phyloP scores from a whole-genome alignment of 1,140 invertebrate species.

The Leptestheria dahalacensis region DNA sequence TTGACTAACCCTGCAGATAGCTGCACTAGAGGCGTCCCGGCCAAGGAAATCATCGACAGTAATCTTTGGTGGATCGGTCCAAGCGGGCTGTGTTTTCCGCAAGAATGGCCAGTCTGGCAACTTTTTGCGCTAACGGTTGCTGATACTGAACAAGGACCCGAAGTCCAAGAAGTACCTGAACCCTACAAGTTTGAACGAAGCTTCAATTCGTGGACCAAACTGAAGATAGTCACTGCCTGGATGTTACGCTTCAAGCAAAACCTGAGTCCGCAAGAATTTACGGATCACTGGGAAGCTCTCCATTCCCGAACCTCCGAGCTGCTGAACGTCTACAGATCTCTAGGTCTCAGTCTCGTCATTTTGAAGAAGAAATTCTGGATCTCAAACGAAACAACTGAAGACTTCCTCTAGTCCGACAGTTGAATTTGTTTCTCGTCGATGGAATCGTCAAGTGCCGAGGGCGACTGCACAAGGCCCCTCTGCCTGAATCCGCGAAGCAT shows the following conservation, averaged over 20 bases:
- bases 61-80: background rate
- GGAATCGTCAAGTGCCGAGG: slow-evolving; percentile 1
- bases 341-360: background rate
- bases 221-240: background rate
- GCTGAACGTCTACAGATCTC: background rate
- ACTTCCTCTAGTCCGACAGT: background rate
- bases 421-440: slow-evolving; percentile 9
- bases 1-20: background rate
- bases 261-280: background rate
- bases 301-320: background rate
- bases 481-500: background rate
- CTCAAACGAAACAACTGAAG: background rate
- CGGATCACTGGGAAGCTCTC: background rate
- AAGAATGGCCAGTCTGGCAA: background rate
- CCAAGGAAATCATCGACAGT: background rate
- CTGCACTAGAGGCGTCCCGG: background rate
- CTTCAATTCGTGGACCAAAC: background rate
- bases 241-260: background rate
- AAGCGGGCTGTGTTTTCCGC: background rate
- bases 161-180: background rate
- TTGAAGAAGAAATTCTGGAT: background rate
- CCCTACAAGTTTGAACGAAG: background rate
- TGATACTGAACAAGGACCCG: background rate
- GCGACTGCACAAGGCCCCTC: background rate
- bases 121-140: background rate